Conservation (phyloP, 2,113 vertebrate genomes). For the Ophiodon elongatus region DNA sequence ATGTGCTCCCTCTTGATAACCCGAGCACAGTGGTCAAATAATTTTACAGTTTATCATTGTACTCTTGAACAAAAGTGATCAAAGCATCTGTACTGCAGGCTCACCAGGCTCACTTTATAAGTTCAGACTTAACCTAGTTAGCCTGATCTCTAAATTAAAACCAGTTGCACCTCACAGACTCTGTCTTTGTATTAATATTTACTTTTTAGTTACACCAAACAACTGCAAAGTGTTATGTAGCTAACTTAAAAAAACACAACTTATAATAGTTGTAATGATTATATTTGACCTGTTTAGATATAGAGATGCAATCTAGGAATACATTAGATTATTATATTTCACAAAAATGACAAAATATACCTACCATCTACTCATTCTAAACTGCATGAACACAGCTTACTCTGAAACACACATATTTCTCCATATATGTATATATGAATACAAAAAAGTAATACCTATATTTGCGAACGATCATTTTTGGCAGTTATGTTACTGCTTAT, state of each 20-base stretch:
- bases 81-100: conserved; percentile 1
- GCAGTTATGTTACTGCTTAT: not conserved
- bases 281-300: not conserved
- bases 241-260: not conserved
- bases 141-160: not conserved
- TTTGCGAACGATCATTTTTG: not conserved
- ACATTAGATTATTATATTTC: not conserved
- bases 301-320: not conserved
- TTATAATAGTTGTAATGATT: not conserved
- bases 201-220: not conserved
- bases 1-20: conserved; percentile 50
- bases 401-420: not conserved
- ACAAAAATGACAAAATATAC: not conserved
- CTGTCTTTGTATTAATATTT: not conserved
- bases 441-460: not conserved
- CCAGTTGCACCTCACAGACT: not conserved
- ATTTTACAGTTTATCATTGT: conserved; percentile 43
- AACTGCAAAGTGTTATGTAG: not conserved
- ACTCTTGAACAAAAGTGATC: conserved; percentile 32
- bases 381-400: not conserved
- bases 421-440: not conserved
- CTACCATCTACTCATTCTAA: not conserved
- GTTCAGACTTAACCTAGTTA: not conserved
- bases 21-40: conserved; percentile 47
- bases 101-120: not conserved